Evolutionary conservation across 2,797 vertebrate genomes (phyloP).

Genomic region (Chaenodraco wilsoni): DNA sequence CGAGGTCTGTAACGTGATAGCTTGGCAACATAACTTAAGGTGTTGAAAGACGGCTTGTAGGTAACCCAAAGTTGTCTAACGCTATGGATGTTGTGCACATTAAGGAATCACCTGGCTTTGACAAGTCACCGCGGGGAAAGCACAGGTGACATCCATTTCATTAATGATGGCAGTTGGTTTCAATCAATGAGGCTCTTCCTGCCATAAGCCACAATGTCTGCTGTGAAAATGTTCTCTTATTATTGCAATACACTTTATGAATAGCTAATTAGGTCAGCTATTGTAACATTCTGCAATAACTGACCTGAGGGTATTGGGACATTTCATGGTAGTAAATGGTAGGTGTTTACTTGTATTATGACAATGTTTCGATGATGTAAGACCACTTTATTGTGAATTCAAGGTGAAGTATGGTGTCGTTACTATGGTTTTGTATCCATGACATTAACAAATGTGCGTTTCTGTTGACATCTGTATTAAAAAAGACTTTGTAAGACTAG

Average conservation of each 20-base stretch:
- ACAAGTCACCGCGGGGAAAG: neutral
- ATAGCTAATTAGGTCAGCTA: neutral
- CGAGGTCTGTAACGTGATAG: neutral
- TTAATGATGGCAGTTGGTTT: neutral
- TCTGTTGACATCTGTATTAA: constrained; percentile 2
- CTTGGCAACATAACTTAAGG: neutral
- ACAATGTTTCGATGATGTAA: neutral
- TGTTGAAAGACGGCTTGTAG: neutral
- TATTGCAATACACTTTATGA: no score
- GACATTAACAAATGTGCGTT: neutral
- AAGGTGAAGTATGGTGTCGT: neutral
- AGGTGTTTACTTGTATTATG: neutral
- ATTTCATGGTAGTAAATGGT: neutral
- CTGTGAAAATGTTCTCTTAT: neutral
- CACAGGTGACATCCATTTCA: neutral
- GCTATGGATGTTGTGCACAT: neutral
- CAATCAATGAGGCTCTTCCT: neutral
- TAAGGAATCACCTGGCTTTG: neutral
- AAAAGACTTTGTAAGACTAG: neutral
- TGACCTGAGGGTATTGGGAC: neutral
- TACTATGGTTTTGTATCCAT: neutral
- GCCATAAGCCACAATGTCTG: neutral
- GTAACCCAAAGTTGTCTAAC: neutral
- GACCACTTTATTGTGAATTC: neutral
- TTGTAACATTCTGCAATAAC: neutral